Percentiles rank a stretch among this genome's conserved stretches.
Evolutionary conservation across 2,113 vertebrate species (phyloP).

Genomic region (Bagarius yarrelli): DNA sequence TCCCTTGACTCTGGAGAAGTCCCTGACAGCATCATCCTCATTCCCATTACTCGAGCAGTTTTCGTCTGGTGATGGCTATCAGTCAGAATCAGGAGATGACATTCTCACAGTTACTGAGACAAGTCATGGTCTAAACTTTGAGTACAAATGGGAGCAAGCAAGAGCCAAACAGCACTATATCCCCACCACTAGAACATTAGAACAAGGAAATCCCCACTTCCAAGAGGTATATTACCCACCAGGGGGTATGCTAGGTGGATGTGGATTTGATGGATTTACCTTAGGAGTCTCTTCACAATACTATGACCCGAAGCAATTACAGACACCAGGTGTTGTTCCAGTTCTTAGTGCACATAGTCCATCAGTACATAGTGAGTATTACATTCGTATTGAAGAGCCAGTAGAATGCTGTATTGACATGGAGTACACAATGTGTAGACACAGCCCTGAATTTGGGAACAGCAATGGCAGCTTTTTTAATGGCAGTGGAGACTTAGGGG

Average conservation of each 20-base stretch:
- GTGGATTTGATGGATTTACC: conserved; percentile 67
- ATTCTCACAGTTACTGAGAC: conserved; percentile 95
- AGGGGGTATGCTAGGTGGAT: conserved; percentile 67
- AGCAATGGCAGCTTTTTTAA: conserved; percentile 71
- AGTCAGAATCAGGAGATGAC: conserved; percentile 83
- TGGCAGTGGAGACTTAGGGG: conserved; percentile 63
- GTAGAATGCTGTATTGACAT: conserved; percentile 74
- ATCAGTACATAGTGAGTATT: conserved; percentile 86
- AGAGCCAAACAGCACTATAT: conserved; percentile 69
- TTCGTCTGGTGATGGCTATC: conserved; percentile 78
- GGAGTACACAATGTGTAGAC: conserved; percentile 80
- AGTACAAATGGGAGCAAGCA: conserved; percentile 94
- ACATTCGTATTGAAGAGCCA: conserved; percentile 90
- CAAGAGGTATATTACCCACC: conserved; percentile 82
- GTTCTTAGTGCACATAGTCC: conserved; percentile 90
- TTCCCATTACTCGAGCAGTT: conserved; percentile 94
- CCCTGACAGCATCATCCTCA: conserved; percentile 71
- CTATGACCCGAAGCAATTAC: conserved; percentile 77
- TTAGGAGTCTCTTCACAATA: conserved; percentile 80
- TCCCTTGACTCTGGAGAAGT: conserved; percentile 57
- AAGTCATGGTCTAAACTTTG: conserved; percentile 92
- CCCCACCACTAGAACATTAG: conserved; percentile 59
- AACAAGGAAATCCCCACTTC: conserved; percentile 71
- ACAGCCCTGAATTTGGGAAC: conserved; percentile 71
- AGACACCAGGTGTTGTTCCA: conserved; percentile 80